Conservation (phyloP, 1,140 invertebrate species). For the Wasmannia auropunctata region DNA sequence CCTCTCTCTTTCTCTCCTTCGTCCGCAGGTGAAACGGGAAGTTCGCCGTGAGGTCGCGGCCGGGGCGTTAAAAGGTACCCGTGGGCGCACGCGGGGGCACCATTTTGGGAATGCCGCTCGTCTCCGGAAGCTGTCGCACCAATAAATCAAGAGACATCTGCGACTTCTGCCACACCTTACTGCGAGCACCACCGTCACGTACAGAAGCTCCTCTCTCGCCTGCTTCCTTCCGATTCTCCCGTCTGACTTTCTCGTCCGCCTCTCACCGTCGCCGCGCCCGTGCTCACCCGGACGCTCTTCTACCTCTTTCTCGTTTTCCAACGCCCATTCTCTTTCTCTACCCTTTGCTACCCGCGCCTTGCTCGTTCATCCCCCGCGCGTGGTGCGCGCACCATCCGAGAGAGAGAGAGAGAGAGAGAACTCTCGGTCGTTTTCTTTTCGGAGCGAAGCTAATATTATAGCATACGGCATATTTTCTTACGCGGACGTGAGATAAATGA, state of each 20-base stretch:
- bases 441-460: slow-evolving; percentile 70
- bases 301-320: slow-evolving; percentile 18
- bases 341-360: neutral
- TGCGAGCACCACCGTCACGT: slow-evolving; percentile 69
- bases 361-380: neutral
- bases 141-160: slow-evolving; percentile 77
- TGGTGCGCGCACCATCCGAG: neutral
- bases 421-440: slow-evolving; percentile 22
- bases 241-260: slow-evolving; percentile 42
- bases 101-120: slow-evolving; percentile 75
- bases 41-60: slow-evolving; percentile 43
- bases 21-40: slow-evolving; percentile 63
- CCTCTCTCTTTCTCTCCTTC: neutral
- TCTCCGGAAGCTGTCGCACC: slow-evolving; percentile 74
- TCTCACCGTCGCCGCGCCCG: slow-evolving; percentile 4
- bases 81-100: slow-evolving; percentile 36
- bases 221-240: slow-evolving; percentile 57
- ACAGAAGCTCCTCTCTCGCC: slow-evolving; percentile 65
- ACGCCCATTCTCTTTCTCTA: slow-evolving; percentile 19
- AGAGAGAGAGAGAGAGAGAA: too few relatives aligned
- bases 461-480: slow-evolving; percentile 46
- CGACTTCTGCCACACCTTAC: slow-evolving; percentile 75
- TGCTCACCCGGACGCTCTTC: slow-evolving; percentile 5
- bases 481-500: slow-evolving; percentile 17
- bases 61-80: slow-evolving; percentile 27